phyloP scores from a whole-genome alignment of 2,888 invertebrate species.

The Dryobotodes eremita region DNA sequence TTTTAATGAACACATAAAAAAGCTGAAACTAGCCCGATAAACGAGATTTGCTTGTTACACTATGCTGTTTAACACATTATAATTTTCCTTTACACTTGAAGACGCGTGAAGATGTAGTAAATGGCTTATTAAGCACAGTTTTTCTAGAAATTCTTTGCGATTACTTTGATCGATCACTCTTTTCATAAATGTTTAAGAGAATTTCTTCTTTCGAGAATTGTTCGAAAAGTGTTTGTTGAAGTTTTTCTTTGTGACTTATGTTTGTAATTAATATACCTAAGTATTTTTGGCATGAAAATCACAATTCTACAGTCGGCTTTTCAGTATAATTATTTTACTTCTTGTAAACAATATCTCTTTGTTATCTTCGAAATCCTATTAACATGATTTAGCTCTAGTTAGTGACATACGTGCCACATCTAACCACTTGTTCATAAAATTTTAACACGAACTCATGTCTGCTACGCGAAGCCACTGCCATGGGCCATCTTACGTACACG shows the following conservation, averaged over 20 bases:
- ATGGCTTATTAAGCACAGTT: constrained; percentile 49
- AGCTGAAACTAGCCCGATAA: constrained; percentile 24
- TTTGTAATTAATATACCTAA: constrained; percentile 24
- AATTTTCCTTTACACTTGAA: constrained; percentile 41
- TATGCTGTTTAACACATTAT: constrained; percentile 38
- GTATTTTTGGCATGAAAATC: constrained; percentile 8
- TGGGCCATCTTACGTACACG: neutral
- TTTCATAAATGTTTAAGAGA: constrained; percentile 44
- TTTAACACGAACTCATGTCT: neutral
- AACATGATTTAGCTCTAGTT: neutral
- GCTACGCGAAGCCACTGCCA: neutral
- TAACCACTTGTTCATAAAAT: neutral
- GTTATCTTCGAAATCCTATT: constrained; percentile 10
- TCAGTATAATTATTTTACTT: neutral
- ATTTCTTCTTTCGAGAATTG: constrained; percentile 23
- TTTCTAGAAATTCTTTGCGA: constrained; percentile 49
- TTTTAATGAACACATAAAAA: constrained; percentile 46
- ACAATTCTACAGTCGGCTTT: constrained; percentile 24
- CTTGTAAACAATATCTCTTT: constrained; percentile 15
- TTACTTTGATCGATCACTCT: constrained; percentile 29
- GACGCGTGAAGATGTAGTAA: constrained; percentile 16
- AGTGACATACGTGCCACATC: neutral
- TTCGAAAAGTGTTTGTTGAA: constrained; percentile 4
- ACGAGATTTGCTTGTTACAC: constrained; percentile 42
- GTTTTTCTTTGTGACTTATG: neutral